These are phyloP conservation scores for Cantharis rustica DNA, from an alignment of 2,888 invertebrate species.

Conservation along the genomic window DNA sequence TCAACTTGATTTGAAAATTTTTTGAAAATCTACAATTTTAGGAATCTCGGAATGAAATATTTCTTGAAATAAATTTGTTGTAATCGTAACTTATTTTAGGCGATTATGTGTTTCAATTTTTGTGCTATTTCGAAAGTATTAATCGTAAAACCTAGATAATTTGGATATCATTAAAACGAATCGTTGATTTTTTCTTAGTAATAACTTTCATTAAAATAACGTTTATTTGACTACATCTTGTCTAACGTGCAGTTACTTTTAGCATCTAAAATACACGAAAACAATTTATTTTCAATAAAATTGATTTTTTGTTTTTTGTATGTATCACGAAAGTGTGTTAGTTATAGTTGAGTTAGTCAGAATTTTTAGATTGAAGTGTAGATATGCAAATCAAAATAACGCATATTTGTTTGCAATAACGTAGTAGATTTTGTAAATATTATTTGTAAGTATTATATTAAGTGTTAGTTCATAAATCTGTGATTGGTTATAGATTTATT, in stretches of 20 bases:
- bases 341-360: not conserved
- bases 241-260: not conserved
- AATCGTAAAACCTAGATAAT: not conserved
- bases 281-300: not conserved
- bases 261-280: not conserved
- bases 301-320: not conserved
- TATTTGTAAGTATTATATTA: slow-evolving; percentile 15
- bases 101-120: not conserved
- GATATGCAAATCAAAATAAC: slow-evolving; percentile 10
- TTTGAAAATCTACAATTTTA: not conserved
- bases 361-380: not conserved
- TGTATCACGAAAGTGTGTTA: not conserved
- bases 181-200: too few relatives aligned
- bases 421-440: slow-evolving; percentile 23
- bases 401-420: slow-evolving; percentile 27
- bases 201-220: too few relatives aligned
- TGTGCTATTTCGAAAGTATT: not conserved
- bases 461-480: slow-evolving; percentile 22
- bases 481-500: slow-evolving; percentile 30
- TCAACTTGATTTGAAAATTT: too few relatives aligned
- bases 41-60: too few relatives aligned
- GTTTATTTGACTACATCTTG: not conserved
- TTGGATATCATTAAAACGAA: too few relatives aligned
- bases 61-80: too few relatives aligned
- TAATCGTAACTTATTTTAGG: too few relatives aligned